phyloP scores from a whole-genome alignment of 2,797 vertebrate species.

The Trachops cirrhosus region DNA sequence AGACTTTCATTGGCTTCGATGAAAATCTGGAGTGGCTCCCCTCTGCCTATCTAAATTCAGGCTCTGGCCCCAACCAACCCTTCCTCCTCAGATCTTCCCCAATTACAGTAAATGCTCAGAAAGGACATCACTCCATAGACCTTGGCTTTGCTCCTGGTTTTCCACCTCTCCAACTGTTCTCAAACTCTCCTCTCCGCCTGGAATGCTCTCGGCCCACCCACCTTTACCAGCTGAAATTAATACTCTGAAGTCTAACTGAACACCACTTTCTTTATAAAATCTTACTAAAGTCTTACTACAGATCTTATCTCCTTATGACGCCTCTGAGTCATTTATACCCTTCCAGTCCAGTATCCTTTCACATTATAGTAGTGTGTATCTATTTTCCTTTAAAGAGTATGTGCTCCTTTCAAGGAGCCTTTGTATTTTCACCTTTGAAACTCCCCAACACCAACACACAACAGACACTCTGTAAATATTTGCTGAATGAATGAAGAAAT shows the following conservation, averaged over 20 bases:
- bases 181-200: background rate
- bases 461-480: background rate
- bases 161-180: background rate
- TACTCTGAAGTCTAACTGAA: background rate
- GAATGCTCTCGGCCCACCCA: background rate
- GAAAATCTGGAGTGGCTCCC: background rate
- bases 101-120: background rate
- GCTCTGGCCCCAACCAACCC: background rate
- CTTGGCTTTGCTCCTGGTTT: background rate
- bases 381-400: background rate
- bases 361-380: background rate
- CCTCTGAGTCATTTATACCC: background rate
- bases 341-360: background rate
- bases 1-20: background rate
- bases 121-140: background rate
- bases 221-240: background rate
- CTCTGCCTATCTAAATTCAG: background rate
- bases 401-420: background rate
- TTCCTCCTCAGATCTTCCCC: background rate
- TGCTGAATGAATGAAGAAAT: background rate
- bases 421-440: background rate
- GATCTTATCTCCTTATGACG: background rate
- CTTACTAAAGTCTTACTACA: background rate
- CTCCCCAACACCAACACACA: background rate
- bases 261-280: background rate